Evolutionary conservation across 1,140 invertebrate genomes (phyloP).

Genomic region (Drosophila ogumai): DNA sequence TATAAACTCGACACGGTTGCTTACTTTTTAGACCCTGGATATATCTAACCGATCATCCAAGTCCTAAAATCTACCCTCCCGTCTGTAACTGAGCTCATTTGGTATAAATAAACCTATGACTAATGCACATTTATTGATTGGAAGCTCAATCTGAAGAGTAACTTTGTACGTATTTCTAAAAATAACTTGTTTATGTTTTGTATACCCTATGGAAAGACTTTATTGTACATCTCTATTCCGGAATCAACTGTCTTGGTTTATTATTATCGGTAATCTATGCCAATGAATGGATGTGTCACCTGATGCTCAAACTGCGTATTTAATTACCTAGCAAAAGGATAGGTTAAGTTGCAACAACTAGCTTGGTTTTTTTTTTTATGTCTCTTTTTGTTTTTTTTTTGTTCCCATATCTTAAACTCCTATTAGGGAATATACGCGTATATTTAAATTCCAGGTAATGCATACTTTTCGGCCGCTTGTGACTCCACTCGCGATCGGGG

Average conservation of each 20-base stretch:
- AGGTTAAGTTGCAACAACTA: slow-evolving; percentile 1
- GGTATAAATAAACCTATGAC: neutral
- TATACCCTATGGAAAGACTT: neutral
- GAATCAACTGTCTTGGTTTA: neutral
- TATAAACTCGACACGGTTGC: neutral
- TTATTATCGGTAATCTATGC: neutral
- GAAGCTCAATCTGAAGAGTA: neutral
- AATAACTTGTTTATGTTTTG: neutral
- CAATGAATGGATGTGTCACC: neutral
- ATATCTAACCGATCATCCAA: neutral
- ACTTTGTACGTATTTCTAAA: neutral
- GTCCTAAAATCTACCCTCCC: neutral
- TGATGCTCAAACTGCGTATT: neutral
- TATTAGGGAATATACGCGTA: neutral
- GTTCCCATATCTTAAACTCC: neutral
- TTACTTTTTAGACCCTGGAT: neutral
- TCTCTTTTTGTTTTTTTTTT: too few species aligned
- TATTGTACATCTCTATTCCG: neutral
- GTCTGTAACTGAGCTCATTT: neutral
- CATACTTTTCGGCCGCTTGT: slow-evolving; percentile 12
- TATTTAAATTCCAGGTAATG: neutral
- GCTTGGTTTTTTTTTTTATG: neutral
- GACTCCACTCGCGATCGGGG: neutral
- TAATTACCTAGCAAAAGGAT: neutral
- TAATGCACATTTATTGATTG: neutral